Conservation (phyloP, 2,888 invertebrate genomes). For the Tipula lateralis region DNA sequence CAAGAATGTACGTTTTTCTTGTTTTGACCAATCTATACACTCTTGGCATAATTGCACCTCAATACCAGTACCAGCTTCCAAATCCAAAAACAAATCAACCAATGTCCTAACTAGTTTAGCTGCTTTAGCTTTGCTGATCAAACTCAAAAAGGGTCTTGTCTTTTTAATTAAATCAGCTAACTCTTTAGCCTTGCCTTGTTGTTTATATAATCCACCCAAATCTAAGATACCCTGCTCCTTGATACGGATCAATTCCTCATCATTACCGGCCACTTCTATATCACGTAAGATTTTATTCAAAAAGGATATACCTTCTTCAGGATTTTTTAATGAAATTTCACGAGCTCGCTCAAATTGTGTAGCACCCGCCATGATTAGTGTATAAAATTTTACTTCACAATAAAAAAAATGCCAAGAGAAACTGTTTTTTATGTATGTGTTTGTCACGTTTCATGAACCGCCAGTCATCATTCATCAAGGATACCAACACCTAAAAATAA, state of each 20-base stretch:
- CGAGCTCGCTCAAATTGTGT: conserved; percentile 83
- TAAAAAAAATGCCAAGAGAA: conserved; percentile 27
- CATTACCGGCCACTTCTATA: conserved; percentile 70
- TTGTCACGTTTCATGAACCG: conserved; percentile 26
- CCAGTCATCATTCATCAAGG: neutral
- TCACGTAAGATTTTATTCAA: conserved; percentile 73
- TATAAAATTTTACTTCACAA: conserved; percentile 19
- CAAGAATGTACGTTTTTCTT: conserved; percentile 93
- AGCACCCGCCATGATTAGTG: conserved; percentile 71
- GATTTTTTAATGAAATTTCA: conserved; percentile 67
- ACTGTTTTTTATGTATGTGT: conserved; percentile 13
- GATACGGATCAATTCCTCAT: conserved; percentile 84
- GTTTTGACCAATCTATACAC: conserved; percentile 99
- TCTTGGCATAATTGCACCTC: conserved; percentile 92
- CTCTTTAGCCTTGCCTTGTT: conserved; percentile 89
- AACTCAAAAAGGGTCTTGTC: conserved; percentile 88
- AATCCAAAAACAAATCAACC: conserved; percentile 94
- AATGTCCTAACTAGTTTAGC: conserved; percentile 95
- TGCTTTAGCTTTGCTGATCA: conserved; percentile 98
- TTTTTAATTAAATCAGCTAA: conserved; percentile 88
- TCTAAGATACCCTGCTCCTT: conserved; percentile 94
- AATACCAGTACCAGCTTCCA: conserved; percentile 93
- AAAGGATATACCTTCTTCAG: conserved; percentile 69
- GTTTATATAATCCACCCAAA: conserved; percentile 85
- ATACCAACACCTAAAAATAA: neutral